Evolutionary conservation across 2,113 vertebrate genomes (phyloP).

Genomic region (Nothoprocta pentlandii): DNA sequence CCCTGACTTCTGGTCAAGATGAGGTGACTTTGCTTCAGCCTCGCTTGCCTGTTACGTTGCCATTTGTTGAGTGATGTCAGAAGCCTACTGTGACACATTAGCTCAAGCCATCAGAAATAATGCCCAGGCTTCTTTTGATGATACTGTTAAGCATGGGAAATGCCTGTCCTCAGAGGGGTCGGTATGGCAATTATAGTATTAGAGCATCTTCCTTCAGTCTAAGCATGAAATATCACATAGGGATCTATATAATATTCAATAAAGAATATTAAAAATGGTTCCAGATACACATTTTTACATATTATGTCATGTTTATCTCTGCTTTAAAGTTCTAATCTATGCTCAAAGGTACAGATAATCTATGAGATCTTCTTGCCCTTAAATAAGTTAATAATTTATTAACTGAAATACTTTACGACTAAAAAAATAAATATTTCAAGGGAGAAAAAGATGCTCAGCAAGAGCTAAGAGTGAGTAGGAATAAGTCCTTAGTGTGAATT

Average conservation of each 20-base stretch:
- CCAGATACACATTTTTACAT: neutral
- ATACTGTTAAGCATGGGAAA: neutral
- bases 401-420: neutral
- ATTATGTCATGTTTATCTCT: neutral
- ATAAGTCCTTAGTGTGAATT: constrained; percentile 57
- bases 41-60: neutral
- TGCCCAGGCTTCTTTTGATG: neutral
- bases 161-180: neutral
- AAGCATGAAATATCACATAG: neutral
- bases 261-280: neutral
- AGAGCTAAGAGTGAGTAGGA: constrained; percentile 47
- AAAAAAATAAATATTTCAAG: neutral
- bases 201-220: neutral
- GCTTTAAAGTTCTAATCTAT: neutral
- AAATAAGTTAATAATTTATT: neutral
- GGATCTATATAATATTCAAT: neutral
- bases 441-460: constrained; percentile 11
- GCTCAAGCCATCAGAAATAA: neutral
- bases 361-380: neutral
- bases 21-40: neutral
- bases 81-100: neutral
- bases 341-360: neutral
- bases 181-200: neutral
- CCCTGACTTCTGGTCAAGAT: neutral
- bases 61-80: neutral